These are phyloP conservation scores for Agrochola lychnidis DNA, from an alignment of 2,888 invertebrate species.

Conservation along the genomic window DNA sequence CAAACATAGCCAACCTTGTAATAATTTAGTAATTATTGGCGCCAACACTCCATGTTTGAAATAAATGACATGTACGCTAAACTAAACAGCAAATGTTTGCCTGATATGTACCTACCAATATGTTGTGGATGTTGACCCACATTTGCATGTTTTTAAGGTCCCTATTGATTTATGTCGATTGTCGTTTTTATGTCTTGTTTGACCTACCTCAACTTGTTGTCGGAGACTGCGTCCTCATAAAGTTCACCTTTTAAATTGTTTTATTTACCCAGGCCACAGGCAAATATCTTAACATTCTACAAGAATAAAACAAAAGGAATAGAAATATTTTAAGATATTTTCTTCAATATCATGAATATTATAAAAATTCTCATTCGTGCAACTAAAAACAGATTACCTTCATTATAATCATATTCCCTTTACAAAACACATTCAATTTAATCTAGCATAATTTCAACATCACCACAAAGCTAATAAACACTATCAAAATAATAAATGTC, in stretches of 20 bases:
- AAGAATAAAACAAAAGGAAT: neutral
- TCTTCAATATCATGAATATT: neutral
- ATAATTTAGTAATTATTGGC: constrained; percentile 67
- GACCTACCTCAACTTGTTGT: neutral
- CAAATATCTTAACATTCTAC: neutral
- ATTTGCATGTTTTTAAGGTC: constrained; percentile 33
- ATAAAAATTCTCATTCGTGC: neutral
- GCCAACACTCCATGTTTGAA: constrained; percentile 63
- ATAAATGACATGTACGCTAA: constrained; percentile 50
- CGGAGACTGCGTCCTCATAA: neutral
- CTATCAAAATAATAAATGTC: constrained; percentile 42
- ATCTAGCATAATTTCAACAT: constrained; percentile 15
- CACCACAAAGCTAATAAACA: constrained; percentile 18
- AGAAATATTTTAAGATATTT: neutral
- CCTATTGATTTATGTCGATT: constrained; percentile 5
- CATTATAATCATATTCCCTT: neutral
- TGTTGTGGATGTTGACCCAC: constrained; percentile 42
- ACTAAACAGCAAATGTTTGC: constrained; percentile 56
- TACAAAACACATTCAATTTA: neutral
- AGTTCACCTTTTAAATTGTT: constrained; percentile 14
- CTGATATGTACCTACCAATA: constrained; percentile 42
- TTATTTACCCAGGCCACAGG: neutral
- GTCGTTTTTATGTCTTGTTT: constrained; percentile 4
- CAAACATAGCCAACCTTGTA: constrained; percentile 68
- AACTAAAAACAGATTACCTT: neutral